phyloP scores from a whole-genome alignment of 1,140 invertebrate genomes.

The Monochamus saltuarius region DNA sequence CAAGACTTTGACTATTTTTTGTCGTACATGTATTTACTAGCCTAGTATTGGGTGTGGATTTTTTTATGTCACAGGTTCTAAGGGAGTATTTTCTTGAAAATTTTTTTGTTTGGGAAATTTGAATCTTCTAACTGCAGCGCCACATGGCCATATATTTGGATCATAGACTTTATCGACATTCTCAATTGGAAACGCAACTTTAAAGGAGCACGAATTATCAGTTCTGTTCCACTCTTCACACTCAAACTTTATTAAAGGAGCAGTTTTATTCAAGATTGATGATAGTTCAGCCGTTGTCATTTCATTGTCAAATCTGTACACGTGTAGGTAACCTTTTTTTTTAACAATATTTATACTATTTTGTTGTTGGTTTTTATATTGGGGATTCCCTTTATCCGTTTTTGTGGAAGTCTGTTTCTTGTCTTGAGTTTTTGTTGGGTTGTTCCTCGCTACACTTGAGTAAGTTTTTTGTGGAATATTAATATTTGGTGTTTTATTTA shows the following conservation, averaged over 20 bases:
- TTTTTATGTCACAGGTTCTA: no score
- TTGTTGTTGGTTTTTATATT: slow-evolving; percentile 6
- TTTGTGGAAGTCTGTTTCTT: background rate
- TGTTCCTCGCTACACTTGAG: background rate
- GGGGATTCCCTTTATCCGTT: background rate
- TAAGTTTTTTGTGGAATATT: background rate
- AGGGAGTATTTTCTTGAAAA: no score
- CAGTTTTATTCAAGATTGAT: background rate
- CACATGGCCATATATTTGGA: slow-evolving; percentile 2
- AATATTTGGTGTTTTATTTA: slow-evolving; percentile 4
- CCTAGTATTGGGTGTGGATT: no score
- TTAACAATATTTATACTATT: background rate
- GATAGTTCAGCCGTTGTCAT: background rate
- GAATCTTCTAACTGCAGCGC: background rate
- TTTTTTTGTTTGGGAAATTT: background rate
- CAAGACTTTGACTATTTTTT: no score
- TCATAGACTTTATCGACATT: slow-evolving; percentile 1
- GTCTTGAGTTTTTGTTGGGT: no score
- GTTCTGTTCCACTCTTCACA: slow-evolving; percentile 11
- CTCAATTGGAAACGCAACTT: slow-evolving; percentile 3
- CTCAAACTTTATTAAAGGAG: background rate
- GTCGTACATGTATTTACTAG: no score
- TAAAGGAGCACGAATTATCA: background rate
- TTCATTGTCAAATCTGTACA: slow-evolving; percentile 1
- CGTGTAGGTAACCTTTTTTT: slow-evolving; percentile 1